These are phyloP conservation scores for Cinclus cinclus DNA, from an alignment of 2,113 vertebrate genomes.

Conservation along the genomic window DNA sequence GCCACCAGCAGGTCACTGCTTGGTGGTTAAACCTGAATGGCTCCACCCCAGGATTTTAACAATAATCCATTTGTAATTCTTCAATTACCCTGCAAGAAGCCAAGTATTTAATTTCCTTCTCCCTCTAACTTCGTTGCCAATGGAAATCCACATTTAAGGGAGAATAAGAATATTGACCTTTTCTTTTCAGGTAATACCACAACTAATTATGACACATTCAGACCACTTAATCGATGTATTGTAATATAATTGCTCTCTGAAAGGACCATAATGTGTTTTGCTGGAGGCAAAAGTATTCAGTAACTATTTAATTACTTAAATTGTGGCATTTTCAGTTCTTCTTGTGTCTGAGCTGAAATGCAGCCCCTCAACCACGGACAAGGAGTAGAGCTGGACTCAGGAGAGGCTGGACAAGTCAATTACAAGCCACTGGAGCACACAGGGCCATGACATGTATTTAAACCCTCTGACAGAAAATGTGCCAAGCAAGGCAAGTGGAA, in stretches of 20 bases:
- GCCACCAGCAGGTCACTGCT: background rate
- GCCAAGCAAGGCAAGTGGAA: background rate
- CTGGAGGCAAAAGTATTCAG: background rate
- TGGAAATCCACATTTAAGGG: background rate
- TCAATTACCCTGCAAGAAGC: background rate
- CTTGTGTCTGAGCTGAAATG: background rate
- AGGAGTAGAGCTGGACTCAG: background rate
- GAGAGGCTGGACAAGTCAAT: background rate
- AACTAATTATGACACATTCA: slow-evolving; percentile 1
- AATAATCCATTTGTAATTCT: background rate
- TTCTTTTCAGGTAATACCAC: background rate
- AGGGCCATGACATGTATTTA: background rate
- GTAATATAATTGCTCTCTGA: background rate
- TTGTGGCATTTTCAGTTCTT: background rate
- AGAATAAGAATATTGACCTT: background rate
- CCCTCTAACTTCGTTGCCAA: background rate
- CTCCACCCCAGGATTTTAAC: background rate
- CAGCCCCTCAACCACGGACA: fast-evolving
- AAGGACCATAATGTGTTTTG: background rate
- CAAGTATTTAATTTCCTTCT: background rate
- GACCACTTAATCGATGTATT: background rate
- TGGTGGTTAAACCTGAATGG: background rate
- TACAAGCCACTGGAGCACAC: background rate
- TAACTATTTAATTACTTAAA: background rate
- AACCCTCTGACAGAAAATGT: background rate